Conservation (phyloP, 2,888 invertebrate species). For the Branchipolynoe longqiensis region DNA sequence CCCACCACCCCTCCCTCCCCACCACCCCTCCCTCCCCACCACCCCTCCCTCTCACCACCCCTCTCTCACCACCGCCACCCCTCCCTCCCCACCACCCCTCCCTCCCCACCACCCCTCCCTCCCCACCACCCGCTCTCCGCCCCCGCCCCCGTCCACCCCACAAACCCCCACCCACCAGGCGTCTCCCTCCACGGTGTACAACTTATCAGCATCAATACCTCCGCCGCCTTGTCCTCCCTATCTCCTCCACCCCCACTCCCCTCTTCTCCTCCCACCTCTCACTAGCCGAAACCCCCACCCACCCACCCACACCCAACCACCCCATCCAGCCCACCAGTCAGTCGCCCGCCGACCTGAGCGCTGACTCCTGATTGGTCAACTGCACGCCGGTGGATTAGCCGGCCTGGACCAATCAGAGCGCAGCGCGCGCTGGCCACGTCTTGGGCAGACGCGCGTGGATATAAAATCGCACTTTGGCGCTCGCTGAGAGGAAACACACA, state of each 20-base stretch:
- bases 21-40: neutral
- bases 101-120: too few species aligned
- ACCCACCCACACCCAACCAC: neutral
- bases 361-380: conserved; percentile 32
- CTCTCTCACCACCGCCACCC: neutral
- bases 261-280: too few species aligned
- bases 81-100: neutral
- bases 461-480: conserved; percentile 13
- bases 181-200: too few species aligned
- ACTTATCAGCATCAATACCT: too few species aligned
- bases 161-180: too few species aligned
- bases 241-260: too few species aligned
- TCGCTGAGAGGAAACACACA: conserved; percentile 1
- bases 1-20: neutral
- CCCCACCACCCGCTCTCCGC: too few species aligned
- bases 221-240: too few species aligned
- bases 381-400: neutral
- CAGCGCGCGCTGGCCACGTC: neutral
- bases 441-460: conserved; percentile 27
- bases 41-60: neutral
- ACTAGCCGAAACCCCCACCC: neutral
- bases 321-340: neutral
- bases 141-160: too few species aligned
- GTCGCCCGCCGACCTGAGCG: conserved; percentile 24
- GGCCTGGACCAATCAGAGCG: conserved; percentile 23